phyloP scores from a whole-genome alignment of 2,113 vertebrate species.

The Strix aluco region DNA sequence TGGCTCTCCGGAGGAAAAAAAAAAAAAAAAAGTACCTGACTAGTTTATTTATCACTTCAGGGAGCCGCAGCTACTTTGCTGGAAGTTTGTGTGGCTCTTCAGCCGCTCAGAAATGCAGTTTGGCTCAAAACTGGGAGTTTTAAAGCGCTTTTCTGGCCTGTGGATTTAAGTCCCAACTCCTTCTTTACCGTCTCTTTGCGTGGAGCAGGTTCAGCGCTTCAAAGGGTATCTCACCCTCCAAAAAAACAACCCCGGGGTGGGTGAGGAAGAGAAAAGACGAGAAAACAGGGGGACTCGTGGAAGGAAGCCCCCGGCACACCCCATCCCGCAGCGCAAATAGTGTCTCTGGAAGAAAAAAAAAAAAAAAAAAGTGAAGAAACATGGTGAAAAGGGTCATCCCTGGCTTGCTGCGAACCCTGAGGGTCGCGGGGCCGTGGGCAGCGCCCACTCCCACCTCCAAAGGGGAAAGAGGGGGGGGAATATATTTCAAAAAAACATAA shows the following conservation, averaged over 20 bases:
- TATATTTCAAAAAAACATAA: neutral
- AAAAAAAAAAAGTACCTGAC: constrained; percentile 5
- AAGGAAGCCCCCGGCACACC: neutral
- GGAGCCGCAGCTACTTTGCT: constrained; percentile 17
- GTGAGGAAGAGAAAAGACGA: neutral
- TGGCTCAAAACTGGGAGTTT: neutral
- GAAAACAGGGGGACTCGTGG: neutral
- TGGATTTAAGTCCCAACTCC: neutral
- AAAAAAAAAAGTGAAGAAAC: neutral
- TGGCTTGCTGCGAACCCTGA: neutral
- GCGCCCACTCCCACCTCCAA: neutral
- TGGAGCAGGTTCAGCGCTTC: neutral
- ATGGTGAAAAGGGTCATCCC: neutral
- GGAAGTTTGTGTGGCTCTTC: neutral
- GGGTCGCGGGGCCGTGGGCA: neutral
- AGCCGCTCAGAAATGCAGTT: neutral
- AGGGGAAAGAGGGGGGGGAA: neutral
- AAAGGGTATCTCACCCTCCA: neutral
- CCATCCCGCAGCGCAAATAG: neutral
- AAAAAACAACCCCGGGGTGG: neutral
- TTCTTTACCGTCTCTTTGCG: neutral
- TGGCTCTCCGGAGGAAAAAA: neutral
- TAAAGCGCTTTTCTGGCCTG: constrained; percentile 22
- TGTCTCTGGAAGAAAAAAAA: neutral
- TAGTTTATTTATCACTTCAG: constrained; percentile 41